Percentiles rank a stretch among this genome's conserved stretches.
Evolutionary conservation across 1,140 invertebrate species (phyloP).

Genomic region (Drosophila sturtevanti): DNA sequence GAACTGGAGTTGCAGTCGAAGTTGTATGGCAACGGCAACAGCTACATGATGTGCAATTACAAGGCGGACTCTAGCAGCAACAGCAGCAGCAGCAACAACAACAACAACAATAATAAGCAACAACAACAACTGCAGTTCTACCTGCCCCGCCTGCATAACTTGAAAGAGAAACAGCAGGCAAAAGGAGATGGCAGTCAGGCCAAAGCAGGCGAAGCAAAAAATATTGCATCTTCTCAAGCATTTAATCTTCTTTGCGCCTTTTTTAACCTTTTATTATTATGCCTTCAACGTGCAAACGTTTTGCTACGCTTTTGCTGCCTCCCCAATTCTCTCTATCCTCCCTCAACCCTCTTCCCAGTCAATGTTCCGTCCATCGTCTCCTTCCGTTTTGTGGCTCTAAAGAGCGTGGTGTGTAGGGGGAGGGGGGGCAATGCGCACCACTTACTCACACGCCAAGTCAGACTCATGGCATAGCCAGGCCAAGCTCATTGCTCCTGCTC

Average conservation of each 20-base stretch:
- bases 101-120: slow-evolving; percentile 27
- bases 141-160: slow-evolving; percentile 45
- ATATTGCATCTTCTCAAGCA: slow-evolving; percentile 82
- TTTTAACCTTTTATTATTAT: slow-evolving; percentile 82
- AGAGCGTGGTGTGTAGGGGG: too few relatives aligned
- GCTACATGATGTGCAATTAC: slow-evolving; percentile 80
- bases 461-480: slow-evolving; percentile 22
- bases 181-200: slow-evolving; percentile 45
- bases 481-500: slow-evolving; percentile 63
- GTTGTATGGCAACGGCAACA: slow-evolving; percentile 60
- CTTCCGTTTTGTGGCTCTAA: slow-evolving; percentile 70
- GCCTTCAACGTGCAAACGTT: slow-evolving; percentile 81
- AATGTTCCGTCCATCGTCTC: slow-evolving; percentile 39
- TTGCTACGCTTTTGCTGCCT: slow-evolving; percentile 72
- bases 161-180: slow-evolving; percentile 42
- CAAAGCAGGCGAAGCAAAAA: slow-evolving; percentile 66
- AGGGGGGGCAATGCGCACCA: slow-evolving; percentile 15
- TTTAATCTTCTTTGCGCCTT: slow-evolving; percentile 82
- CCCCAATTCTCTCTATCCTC: too few relatives aligned
- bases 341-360: too few relatives aligned
- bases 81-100: slow-evolving; percentile 31
- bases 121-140: slow-evolving; percentile 39
- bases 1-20: slow-evolving; percentile 9
- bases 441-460: slow-evolving; percentile 73
- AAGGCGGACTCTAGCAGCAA: slow-evolving; percentile 67